Conservation (phyloP, 2,797 vertebrate species). For the Dallia pectoralis region DNA sequence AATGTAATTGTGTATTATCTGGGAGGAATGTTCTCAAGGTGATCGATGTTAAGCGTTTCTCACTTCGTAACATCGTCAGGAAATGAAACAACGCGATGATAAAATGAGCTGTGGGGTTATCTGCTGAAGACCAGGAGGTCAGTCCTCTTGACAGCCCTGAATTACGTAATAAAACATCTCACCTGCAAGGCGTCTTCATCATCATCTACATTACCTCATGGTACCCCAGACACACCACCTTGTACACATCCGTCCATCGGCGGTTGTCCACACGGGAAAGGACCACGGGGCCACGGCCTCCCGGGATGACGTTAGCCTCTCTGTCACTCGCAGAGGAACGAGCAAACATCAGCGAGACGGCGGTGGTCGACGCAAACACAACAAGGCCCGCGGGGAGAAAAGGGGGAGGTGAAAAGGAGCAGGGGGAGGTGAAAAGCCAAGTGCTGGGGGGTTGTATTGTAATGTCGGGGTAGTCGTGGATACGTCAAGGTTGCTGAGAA, state of each 20-base stretch:
- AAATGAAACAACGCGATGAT: slow-evolving; percentile 11
- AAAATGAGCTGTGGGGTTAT: slow-evolving; percentile 46
- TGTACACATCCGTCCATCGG: neutral
- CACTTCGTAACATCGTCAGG: too few relatives aligned
- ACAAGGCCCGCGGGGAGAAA: slow-evolving; percentile 49
- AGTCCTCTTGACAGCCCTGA: slow-evolving; percentile 26
- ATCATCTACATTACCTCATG: neutral
- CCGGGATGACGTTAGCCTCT: slow-evolving; percentile 13
- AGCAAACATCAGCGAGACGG: slow-evolving; percentile 45
- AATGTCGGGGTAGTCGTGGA: slow-evolving; percentile 85
- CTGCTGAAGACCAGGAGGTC: slow-evolving; percentile 41
- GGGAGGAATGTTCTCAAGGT: too few relatives aligned
- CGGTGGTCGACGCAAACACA: slow-evolving; percentile 51
- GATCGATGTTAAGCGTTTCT: too few relatives aligned
- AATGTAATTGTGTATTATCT: too few relatives aligned
- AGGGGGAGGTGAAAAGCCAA: slow-evolving; percentile 63
- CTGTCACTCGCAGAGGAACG: slow-evolving; percentile 53
- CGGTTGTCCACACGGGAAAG: neutral
- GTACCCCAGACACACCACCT: neutral
- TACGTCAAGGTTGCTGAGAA: slow-evolving; percentile 87
- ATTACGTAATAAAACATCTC: slow-evolving; percentile 64
- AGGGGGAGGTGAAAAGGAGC: too few relatives aligned
- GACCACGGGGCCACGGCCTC: neutral
- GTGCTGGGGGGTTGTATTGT: slow-evolving; percentile 78
- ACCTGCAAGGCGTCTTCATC: slow-evolving; percentile 35